A percentile compares a stretch with the other conserved stretches of the same genome.
Evolutionary conservation across 2,797 vertebrate species (phyloP).

Genomic region (Momotus momota): DNA sequence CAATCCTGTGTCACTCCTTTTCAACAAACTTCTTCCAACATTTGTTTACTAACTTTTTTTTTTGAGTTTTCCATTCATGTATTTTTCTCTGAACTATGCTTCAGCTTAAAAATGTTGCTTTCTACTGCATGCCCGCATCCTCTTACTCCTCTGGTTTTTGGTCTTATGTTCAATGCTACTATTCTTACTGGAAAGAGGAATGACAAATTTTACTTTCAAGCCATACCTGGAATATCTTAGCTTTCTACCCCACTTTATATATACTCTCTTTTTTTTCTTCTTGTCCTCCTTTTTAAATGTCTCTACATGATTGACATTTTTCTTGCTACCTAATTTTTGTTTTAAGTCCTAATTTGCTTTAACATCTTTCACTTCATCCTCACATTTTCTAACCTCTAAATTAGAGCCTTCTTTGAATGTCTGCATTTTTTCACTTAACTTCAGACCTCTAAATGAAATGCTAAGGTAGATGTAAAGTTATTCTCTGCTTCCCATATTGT

Average conservation of each 20-base stretch:
- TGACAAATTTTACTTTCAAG: background rate
- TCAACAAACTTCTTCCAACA: background rate
- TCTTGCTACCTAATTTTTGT: background rate
- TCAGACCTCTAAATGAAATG: background rate
- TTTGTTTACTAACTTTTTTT: background rate
- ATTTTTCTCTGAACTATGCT: background rate
- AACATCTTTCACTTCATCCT: background rate
- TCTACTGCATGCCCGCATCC: background rate
- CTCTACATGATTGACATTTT: background rate
- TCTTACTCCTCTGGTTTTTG: background rate
- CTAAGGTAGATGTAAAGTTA: background rate
- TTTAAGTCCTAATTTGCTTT: background rate
- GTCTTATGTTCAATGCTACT: background rate
- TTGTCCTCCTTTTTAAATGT: background rate
- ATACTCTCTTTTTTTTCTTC: background rate
- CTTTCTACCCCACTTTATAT: background rate
- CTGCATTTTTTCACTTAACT: background rate
- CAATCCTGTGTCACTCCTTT: background rate
- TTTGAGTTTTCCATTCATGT: background rate
- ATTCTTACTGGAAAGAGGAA: background rate
- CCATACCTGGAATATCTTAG: background rate
- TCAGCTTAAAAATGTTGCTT: background rate
- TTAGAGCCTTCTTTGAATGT: background rate
- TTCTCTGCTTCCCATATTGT: background rate
- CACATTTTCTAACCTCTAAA: background rate